Evolutionary conservation across 2,113 vertebrate genomes (phyloP).

Genomic region (Panthera leo): DNA sequence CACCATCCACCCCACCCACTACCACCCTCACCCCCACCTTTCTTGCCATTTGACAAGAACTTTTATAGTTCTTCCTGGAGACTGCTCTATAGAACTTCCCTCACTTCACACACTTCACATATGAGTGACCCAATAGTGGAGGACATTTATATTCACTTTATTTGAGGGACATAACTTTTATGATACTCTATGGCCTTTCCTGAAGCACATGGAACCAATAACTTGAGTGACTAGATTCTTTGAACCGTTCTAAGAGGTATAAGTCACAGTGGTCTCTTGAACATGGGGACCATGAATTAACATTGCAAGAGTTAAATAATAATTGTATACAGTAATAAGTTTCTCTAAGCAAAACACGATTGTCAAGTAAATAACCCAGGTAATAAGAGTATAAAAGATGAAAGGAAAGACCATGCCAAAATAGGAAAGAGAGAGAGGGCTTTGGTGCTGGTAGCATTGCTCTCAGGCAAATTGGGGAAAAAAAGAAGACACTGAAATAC

Average conservation of each 20-base stretch:
- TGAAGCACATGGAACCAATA: background rate
- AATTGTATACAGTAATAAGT: too few species aligned
- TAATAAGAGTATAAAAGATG: background rate
- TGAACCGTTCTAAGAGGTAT: background rate
- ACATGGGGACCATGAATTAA: background rate
- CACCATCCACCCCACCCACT: background rate
- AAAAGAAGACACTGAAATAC: background rate
- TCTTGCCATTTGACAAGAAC: background rate
- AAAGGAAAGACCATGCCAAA: background rate
- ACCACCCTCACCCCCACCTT: background rate
- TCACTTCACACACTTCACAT: background rate
- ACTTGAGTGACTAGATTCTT: background rate
- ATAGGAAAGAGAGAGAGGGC: background rate
- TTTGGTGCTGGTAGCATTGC: background rate
- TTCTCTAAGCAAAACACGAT: background rate
- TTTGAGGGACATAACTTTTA: background rate
- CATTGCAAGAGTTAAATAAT: background rate
- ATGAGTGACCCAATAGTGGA: background rate
- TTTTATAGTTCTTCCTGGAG: background rate
- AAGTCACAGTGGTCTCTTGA: background rate
- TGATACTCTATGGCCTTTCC: background rate
- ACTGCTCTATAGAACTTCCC: background rate
- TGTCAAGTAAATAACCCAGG: background rate
- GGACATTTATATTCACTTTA: background rate
- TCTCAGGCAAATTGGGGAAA: background rate